Base-by-base conservation (phyloP, 2,797 vertebrate species). In the Hemibagrus guttatus region DNA sequence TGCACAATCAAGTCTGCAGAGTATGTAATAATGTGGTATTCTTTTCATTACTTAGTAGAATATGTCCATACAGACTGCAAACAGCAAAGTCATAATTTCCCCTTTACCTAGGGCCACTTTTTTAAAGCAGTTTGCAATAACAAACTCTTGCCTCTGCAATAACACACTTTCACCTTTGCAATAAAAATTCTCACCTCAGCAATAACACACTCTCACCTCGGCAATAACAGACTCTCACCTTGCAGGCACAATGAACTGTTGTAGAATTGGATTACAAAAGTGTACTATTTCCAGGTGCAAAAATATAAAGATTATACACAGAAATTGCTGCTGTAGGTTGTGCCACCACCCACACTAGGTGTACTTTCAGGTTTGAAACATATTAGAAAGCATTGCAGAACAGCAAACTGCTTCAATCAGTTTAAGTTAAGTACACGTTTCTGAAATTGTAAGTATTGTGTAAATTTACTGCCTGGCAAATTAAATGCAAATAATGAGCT, bases 211-310 rank as follows among this genome's bases (percentile, higher is more conserved):
- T 83, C 79, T 88, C 80, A 85, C 68, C 23, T 84, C 39, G 4
- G 84, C 86, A 72, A 42, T 72, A 49, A 74, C 71, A 74, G 23
- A 49, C 75, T 83, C 71, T 88, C 80, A 85, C 69, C 13, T 84
- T 68, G 52, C 46, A 78, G 68, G 26, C 21, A 69, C 66, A 85
- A 83, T 83, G 84, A 74, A 63, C 23, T 39, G 28, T 7, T 9
- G 4, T 17, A 63, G 16, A 17, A 49, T 56, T 16, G 54, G 74
- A 80, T 71, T 56, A 14, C 72, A 80, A 21, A 74, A 74, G 19
- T 42, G 69, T 42, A 71, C 35, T 74, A 21, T 14, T 79, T 71
- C 21, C 78, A 12, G 58, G 39, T 28, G 66, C 19, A 31, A 54
- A 31, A 19, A 81, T 9, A 75, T 58, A 74, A 74, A 59, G 59